Conservation (phyloP, 2,797 vertebrate species). For the Coracias cyanogaster region DNA sequence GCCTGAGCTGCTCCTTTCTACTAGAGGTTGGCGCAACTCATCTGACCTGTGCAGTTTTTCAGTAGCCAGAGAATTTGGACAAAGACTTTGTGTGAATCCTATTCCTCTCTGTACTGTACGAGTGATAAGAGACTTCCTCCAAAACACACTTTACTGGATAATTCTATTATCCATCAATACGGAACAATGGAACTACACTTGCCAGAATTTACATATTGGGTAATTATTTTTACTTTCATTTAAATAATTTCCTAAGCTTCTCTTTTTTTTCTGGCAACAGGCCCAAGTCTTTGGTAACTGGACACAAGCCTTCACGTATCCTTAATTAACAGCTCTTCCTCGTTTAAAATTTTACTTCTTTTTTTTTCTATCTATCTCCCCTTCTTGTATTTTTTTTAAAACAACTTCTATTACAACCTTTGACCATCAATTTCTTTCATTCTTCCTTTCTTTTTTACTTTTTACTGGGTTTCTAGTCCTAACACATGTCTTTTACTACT, state of each 20-base stretch:
- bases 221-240: slow-evolving; percentile 63
- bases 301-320: not conserved
- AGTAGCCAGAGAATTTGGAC: not conserved
- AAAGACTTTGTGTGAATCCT: not conserved
- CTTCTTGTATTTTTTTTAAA: not conserved
- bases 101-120: not conserved
- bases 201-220: not conserved
- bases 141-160: not conserved
- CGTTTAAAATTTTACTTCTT: not conserved
- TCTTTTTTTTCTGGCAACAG: slow-evolving; percentile 11
- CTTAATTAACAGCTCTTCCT: not conserved
- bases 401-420: not conserved
- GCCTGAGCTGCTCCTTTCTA: not conserved
- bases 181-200: not conserved
- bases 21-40: not conserved
- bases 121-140: not conserved
- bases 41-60: not conserved
- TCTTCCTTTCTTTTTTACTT: not conserved
- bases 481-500: not conserved
- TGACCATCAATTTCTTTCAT: not conserved
- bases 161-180: not conserved
- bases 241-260: slow-evolving; percentile 39
- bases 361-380: not conserved
- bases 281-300: slow-evolving; percentile 3
- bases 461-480: not conserved